Base-by-base conservation (phyloP, 2,888 invertebrate genomes). In the Micoletzkya japonica region DNA sequence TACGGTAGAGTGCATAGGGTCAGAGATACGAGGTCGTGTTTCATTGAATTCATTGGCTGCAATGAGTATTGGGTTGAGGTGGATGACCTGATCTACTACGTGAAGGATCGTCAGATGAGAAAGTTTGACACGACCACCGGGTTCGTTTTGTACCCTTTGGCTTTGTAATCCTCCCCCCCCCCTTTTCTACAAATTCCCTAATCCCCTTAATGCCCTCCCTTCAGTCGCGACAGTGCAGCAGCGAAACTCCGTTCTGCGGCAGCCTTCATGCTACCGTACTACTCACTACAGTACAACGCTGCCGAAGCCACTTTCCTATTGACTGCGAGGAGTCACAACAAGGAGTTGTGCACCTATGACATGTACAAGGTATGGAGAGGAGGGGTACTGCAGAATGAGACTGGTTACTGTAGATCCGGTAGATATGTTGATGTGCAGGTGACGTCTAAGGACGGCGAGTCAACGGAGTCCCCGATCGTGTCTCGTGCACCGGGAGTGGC, bases 221-320 rank as follows among this genome's bases (percentile, higher is more conserved):
- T 80, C 72, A 83, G 83, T 20, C 94, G 95, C 83, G 97, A 98
- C 85, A 90, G 91, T 0, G 91, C 93, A 0, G 91, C 97, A 0
- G 93, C 96, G 91, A 94, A 94, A 86, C 90, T 98, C 68, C 90
- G 91, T 39, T 90, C 92, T 44, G 72, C 75, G 20, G 77, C 76
- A 34, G 74, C 78, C 14, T 77, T 80, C 73, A 78, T 79, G 79
- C 82, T 81, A 60, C 84, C 85, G 77, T 85, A 81, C 44, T 88
- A 86, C 86, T 93, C 93, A 85, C 92, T 98, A 91, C 94, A 95
- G 0, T 93, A 95, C 85, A 98, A 98, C 88, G 95, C 95, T 76
- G 96, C 97, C 20, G 93, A 98, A 84, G 94, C 95, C 89, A 92
- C 94, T 39, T 92, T 97, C 72, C 88, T 98, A 0, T 89, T 97